phyloP scores from a whole-genome alignment of 2,797 vertebrate species.

The Microchirus variegatus region DNA sequence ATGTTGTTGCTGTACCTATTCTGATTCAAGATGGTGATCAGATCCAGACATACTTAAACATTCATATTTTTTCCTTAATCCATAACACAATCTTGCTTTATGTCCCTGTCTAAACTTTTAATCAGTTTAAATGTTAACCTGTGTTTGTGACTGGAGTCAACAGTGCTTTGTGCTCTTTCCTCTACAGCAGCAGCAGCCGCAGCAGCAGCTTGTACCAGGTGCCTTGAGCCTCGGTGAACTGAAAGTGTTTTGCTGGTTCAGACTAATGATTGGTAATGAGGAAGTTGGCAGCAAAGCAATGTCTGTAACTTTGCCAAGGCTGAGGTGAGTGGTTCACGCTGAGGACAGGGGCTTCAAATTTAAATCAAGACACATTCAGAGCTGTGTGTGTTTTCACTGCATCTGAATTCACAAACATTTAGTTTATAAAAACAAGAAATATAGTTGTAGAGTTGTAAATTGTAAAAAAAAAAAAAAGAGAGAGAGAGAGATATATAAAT shows the following conservation, averaged over 20 bases:
- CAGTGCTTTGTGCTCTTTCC: conserved; percentile 23
- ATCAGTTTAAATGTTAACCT: conserved; percentile 69
- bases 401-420: neutral
- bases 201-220: conserved; percentile 46
- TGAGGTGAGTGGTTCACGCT: conserved; percentile 46
- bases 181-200: conserved; percentile 36
- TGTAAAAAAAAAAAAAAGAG: too few relatives aligned
- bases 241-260: conserved; percentile 41
- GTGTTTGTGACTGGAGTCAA: conserved; percentile 41
- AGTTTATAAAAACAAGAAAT: too few relatives aligned
- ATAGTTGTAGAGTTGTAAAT: too few relatives aligned
- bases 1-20: neutral
- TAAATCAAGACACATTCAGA: conserved; percentile 27
- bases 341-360: conserved; percentile 51
- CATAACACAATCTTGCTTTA: conserved; percentile 9
- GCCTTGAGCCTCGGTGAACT: conserved; percentile 49
- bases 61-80: neutral
- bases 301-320: conserved; percentile 47
- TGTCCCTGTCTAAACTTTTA: conserved; percentile 44
- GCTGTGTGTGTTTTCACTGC: conserved; percentile 8
- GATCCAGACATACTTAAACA: neutral
- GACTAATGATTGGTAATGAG: conserved; percentile 68
- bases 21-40: too few relatives aligned
- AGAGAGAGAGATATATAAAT: too few relatives aligned
- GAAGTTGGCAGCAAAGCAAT: conserved; percentile 58